Conservation (phyloP, 1,140 invertebrate genomes). For the Drosophila mauritiana region DNA sequence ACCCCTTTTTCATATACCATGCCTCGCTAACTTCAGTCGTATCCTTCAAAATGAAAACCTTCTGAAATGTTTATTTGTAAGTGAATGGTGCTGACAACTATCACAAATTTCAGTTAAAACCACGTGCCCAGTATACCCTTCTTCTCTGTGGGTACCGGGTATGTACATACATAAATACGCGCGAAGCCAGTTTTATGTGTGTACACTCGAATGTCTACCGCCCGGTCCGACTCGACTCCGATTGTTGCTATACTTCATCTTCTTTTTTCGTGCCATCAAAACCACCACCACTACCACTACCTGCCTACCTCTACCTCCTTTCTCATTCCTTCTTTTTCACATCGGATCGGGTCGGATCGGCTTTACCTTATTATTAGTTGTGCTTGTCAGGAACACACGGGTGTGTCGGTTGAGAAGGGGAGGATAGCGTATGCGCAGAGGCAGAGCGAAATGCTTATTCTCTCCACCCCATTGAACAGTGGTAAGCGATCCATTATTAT, state of each 20-base stretch:
- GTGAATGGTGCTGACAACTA: no score
- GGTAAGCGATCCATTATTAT: conserved; percentile 22
- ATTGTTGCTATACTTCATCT: conserved; percentile 78
- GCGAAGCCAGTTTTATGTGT: conserved; percentile 73
- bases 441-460: conserved; percentile 51
- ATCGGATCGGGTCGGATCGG: conserved; percentile 48
- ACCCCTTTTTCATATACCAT: no score
- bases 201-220: conserved; percentile 69
- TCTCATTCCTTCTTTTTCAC: conserved; percentile 7
- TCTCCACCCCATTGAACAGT: conserved; percentile 37
- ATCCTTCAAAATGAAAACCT: no score
- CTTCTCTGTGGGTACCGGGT: no score
- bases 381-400: conserved; percentile 64
- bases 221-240: conserved; percentile 16
- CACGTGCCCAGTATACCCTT: no score
- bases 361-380: conserved; percentile 81
- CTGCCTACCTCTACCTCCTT: conserved; percentile 14
- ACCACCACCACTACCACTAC: conserved; percentile 55
- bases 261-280: conserved; percentile 66
- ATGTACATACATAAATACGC: neutral
- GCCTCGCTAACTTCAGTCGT: no score
- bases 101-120: no score
- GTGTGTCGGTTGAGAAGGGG: conserved; percentile 8
- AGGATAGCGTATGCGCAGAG: conserved; percentile 40
- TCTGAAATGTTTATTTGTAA: no score